A percentile compares a stretch with the other conserved stretches of the same genome.
Evolutionary conservation across 2,797 vertebrate genomes (phyloP).

Genomic region (Periophthalmus magnuspinnatus): DNA sequence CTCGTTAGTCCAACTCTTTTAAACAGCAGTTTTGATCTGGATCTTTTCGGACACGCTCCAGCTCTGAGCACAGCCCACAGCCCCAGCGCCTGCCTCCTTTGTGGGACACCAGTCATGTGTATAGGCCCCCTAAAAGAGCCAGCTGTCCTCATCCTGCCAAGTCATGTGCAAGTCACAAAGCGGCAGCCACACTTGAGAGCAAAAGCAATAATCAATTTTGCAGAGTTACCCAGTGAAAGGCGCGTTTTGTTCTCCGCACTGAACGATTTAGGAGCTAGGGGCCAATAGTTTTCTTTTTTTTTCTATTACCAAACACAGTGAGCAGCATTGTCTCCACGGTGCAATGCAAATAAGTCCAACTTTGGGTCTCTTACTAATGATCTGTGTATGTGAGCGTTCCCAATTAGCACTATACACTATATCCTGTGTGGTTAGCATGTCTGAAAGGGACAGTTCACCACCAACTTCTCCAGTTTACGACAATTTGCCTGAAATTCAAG

Average conservation of each 20-base stretch:
- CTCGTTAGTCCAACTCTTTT: constrained; percentile 26
- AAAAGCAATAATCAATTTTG: constrained; percentile 76
- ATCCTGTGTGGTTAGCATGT: constrained; percentile 21
- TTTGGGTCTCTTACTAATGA: constrained; percentile 56
- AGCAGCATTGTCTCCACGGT: constrained; percentile 58
- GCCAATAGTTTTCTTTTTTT: constrained; percentile 51
- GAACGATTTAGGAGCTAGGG: constrained; percentile 49
- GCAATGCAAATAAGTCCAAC: constrained; percentile 48
- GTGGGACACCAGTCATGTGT: constrained; percentile 73
- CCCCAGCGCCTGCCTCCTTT: constrained; percentile 55
- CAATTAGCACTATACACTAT: constrained; percentile 43
- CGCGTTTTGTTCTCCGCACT: constrained; percentile 63
- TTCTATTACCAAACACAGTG: constrained; percentile 61
- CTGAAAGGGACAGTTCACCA: constrained; percentile 41
- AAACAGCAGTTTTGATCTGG: constrained; percentile 16
- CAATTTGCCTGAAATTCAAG: constrained; percentile 27
- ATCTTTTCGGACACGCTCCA: constrained; percentile 21
- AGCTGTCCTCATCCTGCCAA: constrained; percentile 75
- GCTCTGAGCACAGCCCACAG: constrained; percentile 41
- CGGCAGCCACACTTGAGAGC: constrained; percentile 70
- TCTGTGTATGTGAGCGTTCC: constrained; percentile 29
- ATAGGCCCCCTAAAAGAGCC: constrained; percentile 60
- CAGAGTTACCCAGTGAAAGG: constrained; percentile 67
- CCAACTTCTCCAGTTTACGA: constrained; percentile 45
- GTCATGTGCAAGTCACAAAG: constrained; percentile 80